phyloP scores from a whole-genome alignment of 2,888 invertebrate species.

The Tribolium freemani region DNA sequence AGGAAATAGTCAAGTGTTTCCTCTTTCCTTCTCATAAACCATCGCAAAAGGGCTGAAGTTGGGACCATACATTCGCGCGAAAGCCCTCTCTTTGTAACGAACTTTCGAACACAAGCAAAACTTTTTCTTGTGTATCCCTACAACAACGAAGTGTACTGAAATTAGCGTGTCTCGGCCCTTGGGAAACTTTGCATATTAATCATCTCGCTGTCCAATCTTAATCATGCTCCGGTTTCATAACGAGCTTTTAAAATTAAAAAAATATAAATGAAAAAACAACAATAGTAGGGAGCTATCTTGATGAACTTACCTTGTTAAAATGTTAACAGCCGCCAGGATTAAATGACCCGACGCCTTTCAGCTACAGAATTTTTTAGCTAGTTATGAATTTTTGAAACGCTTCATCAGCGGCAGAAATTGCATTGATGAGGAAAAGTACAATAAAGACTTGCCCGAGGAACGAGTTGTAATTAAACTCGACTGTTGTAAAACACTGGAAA shows the following conservation, averaged over 20 bases:
- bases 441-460: background rate
- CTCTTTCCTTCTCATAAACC: slow-evolving; percentile 28
- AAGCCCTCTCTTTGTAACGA: slow-evolving; percentile 15
- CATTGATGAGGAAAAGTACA: background rate
- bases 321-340: background rate
- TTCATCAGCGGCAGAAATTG: background rate
- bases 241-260: slow-evolving; percentile 39
- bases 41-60: slow-evolving; percentile 3
- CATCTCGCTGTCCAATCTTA: slow-evolving; percentile 16
- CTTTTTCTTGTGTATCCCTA: slow-evolving; percentile 24
- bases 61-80: slow-evolving; percentile 13
- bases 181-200: slow-evolving; percentile 44
- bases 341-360: slow-evolving; percentile 4
- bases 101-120: slow-evolving; percentile 24
- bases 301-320: slow-evolving; percentile 33
- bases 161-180: slow-evolving; percentile 38
- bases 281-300: slow-evolving; percentile 15
- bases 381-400: background rate
- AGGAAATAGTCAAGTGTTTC: slow-evolving; percentile 20
- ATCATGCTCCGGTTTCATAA: slow-evolving; percentile 25
- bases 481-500: background rate
- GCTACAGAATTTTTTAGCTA: background rate
- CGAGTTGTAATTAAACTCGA: background rate
- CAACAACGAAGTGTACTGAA: slow-evolving; percentile 38
- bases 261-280: slow-evolving; percentile 11